Evolutionary conservation across 2,888 invertebrate species (phyloP).

Genomic region (Catocala nupta): DNA sequence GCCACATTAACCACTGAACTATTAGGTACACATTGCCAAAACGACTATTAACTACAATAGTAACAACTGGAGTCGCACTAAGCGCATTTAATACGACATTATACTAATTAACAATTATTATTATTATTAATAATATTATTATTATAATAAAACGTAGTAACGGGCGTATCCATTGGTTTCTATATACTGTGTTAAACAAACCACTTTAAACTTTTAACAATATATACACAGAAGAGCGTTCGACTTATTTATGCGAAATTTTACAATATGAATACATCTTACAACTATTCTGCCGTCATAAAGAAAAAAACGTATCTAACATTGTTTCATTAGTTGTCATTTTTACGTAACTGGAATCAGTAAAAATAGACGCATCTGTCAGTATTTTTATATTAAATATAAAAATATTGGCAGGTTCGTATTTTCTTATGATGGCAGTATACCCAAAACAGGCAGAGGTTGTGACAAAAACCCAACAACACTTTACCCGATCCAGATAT

Average conservation of each 20-base stretch:
- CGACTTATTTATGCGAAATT: conserved; percentile 35
- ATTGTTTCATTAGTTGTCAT: too few species aligned
- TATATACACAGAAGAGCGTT: conserved; percentile 38
- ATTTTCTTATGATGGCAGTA: too few species aligned
- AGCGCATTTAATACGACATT: conserved; percentile 28
- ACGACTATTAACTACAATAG: conserved; percentile 4
- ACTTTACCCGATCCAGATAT: too few species aligned
- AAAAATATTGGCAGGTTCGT: too few species aligned
- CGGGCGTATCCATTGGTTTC: conserved; percentile 13
- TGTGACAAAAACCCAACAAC: too few species aligned
- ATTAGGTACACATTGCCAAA: conserved; percentile 16
- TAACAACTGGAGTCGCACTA: conserved; percentile 35
- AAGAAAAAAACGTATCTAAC: too few species aligned
- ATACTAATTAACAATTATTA: conserved; percentile 43
- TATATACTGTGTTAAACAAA: conserved; percentile 30
- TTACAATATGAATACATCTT: background rate
- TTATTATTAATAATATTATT: conserved; percentile 11
- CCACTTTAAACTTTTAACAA: conserved; percentile 19
- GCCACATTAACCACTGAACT: too few species aligned
- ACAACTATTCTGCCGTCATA: too few species aligned
- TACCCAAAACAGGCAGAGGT: too few species aligned
- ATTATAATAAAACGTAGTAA: conserved; percentile 22
- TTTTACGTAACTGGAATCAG: too few species aligned
- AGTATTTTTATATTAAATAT: too few species aligned
- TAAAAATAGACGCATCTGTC: too few species aligned